Base-by-base conservation (phyloP, 2,113 vertebrate genomes). In the Myanophis thanlyinensis region DNA sequence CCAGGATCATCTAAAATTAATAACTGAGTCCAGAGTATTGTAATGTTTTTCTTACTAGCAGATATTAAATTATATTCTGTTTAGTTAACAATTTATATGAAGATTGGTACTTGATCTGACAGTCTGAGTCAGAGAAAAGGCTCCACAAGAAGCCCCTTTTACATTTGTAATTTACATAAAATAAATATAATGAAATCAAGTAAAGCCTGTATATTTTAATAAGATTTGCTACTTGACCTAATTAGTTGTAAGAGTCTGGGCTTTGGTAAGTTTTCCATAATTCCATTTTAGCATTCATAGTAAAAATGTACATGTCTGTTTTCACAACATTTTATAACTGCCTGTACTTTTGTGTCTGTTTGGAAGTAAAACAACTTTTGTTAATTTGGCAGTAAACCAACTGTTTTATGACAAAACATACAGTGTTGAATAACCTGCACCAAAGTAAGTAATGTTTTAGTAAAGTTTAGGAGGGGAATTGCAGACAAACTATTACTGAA, bases 221-320 rank as follows among this genome's bases (percentile, higher is more conserved):
- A 90, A 67, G 73, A 94, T 92, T 95, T 95, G 22, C 13, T 85
- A 46, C 93, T 18, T 94, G 10, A 8, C 94, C 87, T 96, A 86
- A 95, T 94, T 95, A 95, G 11, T 1, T 47, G 3, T 92, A 49
- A 89, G 85, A 95, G 6, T 94, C 11, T 5, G 94, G 20, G 53
- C 91, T 51, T 47, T 91, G 3, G 0, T 94, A 90, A 53, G 53
- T 87, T 93, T 94, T 95, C 0, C 15, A 93, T 92, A 94, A 94
- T 89, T 47, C 30, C 40, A 89, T 91, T 94, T 95, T 92, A 25
- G 54, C 10, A 10, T 52, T 89, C 27, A 94, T 93, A 51, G 13
- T 3, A 93, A 94, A 90, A 0, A 62, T 91, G 1, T 3, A 47
- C 1, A 84, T 7, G 56, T 93, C 51, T 18, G 87, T 2, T 92